Evolutionary conservation across 2,113 vertebrate genomes (phyloP).

Genomic region (Sitta europaea): DNA sequence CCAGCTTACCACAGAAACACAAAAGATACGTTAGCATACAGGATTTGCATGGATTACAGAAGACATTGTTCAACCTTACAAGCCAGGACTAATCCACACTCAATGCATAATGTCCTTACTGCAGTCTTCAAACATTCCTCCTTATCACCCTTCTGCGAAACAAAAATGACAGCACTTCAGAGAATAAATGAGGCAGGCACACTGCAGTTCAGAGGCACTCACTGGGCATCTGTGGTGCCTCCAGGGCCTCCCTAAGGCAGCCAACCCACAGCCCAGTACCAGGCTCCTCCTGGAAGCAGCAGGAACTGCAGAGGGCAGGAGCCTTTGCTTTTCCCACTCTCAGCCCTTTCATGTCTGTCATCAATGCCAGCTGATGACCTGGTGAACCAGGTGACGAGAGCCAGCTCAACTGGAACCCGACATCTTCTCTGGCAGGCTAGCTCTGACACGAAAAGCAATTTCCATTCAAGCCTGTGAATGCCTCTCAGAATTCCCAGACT

Average conservation of each 20-base stretch:
- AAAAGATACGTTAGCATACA: background rate
- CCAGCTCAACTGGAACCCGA: background rate
- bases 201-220: background rate
- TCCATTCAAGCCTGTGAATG: background rate
- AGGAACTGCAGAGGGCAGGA: background rate
- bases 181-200: background rate
- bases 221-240: rapidly evolving
- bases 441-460: background rate
- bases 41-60: background rate
- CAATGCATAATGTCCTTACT: background rate
- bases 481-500: background rate
- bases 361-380: background rate
- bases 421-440: background rate
- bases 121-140: background rate
- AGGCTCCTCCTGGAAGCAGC: background rate
- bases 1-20: background rate
- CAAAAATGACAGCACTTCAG: background rate
- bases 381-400: background rate
- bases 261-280: background rate
- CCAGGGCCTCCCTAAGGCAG: background rate
- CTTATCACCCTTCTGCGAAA: background rate
- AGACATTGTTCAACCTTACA: background rate
- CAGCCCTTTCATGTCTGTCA: background rate
- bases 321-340: background rate
- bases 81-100: background rate